Conservation (phyloP, 2,113 vertebrate genomes). For the Sphaerodactylus townsendi region DNA sequence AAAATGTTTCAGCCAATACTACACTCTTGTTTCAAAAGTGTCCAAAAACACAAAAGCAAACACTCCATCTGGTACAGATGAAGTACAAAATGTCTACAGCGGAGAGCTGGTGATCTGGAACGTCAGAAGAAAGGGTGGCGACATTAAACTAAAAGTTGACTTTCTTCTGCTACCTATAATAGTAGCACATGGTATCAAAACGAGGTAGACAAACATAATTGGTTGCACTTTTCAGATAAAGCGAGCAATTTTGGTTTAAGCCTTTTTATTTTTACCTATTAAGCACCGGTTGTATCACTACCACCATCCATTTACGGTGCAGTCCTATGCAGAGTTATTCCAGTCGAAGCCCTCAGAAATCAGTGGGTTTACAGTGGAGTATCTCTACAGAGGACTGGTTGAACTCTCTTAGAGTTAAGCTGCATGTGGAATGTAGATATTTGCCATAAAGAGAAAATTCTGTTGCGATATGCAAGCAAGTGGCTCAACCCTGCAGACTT, state of each 20-base stretch:
- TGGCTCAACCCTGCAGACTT: neutral
- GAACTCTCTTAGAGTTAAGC: constrained; percentile 26
- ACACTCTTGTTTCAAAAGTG: constrained; percentile 80
- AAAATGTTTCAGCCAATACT: constrained; percentile 83
- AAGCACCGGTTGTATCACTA: constrained; percentile 25
- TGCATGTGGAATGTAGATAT: constrained; percentile 11
- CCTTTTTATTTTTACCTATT: constrained; percentile 40
- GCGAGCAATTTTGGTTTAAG: constrained; percentile 49
- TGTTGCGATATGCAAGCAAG: neutral
- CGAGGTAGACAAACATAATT: constrained; percentile 89
- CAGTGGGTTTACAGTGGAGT: too few species aligned
- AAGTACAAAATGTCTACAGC: constrained; percentile 61
- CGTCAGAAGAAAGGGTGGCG: constrained; percentile 59
- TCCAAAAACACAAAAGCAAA: constrained; percentile 65
- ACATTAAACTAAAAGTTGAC: constrained; percentile 57
- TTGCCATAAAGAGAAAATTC: constrained; percentile 37
- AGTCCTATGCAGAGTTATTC: too few species aligned
- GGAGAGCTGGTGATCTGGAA: constrained; percentile 36
- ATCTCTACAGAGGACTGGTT: neutral
- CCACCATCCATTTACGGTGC: constrained; percentile 15
- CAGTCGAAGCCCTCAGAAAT: too few species aligned
- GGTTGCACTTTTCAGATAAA: constrained; percentile 62
- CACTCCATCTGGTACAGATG: constrained; percentile 70
- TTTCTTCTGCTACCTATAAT: constrained; percentile 67
- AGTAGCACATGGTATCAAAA: constrained; percentile 73